A percentile compares a stretch with the other conserved stretches of the same genome.
Conservation (phyloP, 2,113 vertebrate genomes). For the Crotophaga sulcirostris region DNA sequence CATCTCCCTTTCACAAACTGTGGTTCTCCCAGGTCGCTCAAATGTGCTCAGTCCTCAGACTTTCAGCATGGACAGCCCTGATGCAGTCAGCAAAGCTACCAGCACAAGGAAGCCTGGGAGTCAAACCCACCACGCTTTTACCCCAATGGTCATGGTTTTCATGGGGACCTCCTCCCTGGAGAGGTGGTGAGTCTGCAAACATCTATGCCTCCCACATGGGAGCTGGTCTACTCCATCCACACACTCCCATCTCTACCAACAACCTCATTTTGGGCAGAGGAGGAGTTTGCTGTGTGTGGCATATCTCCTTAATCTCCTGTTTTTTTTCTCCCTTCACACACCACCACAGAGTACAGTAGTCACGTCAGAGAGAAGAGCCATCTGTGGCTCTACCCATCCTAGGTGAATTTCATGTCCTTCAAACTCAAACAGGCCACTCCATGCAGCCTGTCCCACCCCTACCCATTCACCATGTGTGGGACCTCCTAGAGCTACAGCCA, state of each 20-base stretch:
- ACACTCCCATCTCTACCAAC: not conserved
- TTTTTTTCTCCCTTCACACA: not conserved
- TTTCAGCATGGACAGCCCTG: not conserved
- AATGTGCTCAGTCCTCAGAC: not conserved
- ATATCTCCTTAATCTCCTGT: not conserved
- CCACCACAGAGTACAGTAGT: not conserved
- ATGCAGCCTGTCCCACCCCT: not conserved
- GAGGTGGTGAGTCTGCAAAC: not conserved
- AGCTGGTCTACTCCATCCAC: not conserved
- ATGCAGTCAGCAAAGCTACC: not conserved
- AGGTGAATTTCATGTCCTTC: not conserved
- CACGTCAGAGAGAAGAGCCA: not conserved
- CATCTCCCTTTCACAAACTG: not conserved
- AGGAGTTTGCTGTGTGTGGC: not conserved
- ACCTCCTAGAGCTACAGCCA: not conserved
- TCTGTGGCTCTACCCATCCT: not conserved
- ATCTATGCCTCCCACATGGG: accelerated
- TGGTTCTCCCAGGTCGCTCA: not conserved
- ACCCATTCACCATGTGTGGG: accelerated
- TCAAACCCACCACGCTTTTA: not conserved
- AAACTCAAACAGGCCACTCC: not conserved
- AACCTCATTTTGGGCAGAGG: not conserved
- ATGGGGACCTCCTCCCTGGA: not conserved
- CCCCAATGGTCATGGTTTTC: not conserved
- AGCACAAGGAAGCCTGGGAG: not conserved